Percentiles rank a stretch among this genome's conserved stretches.
Conservation (phyloP, 2,113 vertebrate genomes). For the Zapornia atra region DNA sequence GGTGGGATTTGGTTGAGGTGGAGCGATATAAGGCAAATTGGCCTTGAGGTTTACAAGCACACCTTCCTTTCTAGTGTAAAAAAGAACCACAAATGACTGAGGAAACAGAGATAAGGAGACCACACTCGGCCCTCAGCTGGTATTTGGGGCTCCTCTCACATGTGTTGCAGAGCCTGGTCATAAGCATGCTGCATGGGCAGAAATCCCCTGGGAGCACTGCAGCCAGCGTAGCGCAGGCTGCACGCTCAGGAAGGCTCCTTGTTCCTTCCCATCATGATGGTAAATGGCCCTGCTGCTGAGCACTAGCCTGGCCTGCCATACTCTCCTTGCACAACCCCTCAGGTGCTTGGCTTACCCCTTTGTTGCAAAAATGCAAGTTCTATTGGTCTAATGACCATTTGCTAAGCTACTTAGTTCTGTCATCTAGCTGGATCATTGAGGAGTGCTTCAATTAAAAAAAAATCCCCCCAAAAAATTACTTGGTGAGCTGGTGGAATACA, state of each 20-base stretch:
- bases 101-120: neutral
- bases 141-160: neutral
- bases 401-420: neutral
- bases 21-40: neutral
- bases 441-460: neutral
- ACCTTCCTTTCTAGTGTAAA: neutral
- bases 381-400: neutral
- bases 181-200: neutral
- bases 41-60: neutral
- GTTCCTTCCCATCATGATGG: neutral
- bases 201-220: neutral
- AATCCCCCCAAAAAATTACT: neutral
- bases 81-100: neutral
- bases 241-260: neutral
- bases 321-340: neutral
- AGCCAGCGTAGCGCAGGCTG: fast-evolving
- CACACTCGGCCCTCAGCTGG: fast-evolving
- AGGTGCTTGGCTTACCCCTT: neutral
- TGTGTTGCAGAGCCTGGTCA: neutral
- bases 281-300: neutral
- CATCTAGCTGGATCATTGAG: constrained; percentile 7
- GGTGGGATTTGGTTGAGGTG: neutral
- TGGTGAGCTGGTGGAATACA: neutral
- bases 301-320: neutral
- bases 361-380: neutral